Percentiles rank a stretch among this genome's conserved stretches.
These are phyloP conservation scores for Ptilorrhoa leucosticta DNA, from an alignment of 2,113 vertebrate species.

Conservation along the genomic window DNA sequence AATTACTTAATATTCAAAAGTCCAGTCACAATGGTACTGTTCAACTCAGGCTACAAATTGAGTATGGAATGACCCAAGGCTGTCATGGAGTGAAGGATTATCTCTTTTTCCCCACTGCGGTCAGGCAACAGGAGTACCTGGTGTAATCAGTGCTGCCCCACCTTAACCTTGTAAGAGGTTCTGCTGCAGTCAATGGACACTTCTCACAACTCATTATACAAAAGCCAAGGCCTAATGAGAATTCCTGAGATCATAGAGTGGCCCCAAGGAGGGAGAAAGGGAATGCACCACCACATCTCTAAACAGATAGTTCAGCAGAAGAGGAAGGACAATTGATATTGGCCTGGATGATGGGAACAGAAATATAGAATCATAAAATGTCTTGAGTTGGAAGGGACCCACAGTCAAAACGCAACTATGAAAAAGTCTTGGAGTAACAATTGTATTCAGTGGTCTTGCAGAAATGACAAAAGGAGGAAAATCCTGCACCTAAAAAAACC, in stretches of 20 bases:
- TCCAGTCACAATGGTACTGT: background rate
- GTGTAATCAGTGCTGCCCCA: background rate
- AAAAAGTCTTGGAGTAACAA: background rate
- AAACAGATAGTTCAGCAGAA: background rate
- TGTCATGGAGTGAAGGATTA: background rate
- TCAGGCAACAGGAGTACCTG: background rate
- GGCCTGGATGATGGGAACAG: background rate
- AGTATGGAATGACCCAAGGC: background rate
- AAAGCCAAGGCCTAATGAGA: background rate
- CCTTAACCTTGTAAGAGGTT: background rate
- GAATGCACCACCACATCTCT: background rate
- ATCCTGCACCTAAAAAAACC: background rate
- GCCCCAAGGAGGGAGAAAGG: background rate
- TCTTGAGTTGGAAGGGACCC: background rate
- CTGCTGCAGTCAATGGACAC: background rate
- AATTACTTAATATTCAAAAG: background rate
- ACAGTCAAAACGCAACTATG: background rate
- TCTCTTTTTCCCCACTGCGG: background rate
- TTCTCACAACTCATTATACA: background rate
- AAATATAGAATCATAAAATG: background rate
- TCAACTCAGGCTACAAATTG: background rate
- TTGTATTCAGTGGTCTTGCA: background rate
- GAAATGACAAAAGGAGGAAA: background rate
- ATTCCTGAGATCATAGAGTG: fast-evolving
- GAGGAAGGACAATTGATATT: background rate